These are phyloP conservation scores for Sebastes aleutianus DNA, from an alignment of 2,797 vertebrate genomes.

Conservation along the genomic window DNA sequence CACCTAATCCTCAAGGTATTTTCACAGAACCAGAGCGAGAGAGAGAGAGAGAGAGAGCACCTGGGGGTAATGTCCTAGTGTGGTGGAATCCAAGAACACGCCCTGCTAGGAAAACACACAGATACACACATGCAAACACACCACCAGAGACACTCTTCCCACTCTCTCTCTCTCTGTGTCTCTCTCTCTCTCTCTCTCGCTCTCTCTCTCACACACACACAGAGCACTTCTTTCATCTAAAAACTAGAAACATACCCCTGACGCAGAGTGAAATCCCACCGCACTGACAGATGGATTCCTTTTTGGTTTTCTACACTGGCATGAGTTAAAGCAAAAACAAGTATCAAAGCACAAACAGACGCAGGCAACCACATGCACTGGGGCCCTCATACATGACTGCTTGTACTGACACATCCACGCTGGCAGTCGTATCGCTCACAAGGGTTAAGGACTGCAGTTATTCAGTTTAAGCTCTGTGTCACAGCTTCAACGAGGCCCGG, in stretches of 20 bases:
- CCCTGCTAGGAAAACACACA: conserved; percentile 82
- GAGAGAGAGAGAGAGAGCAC: conserved; percentile 60
- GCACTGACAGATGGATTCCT: conserved; percentile 67
- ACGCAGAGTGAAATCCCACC: conserved; percentile 64
- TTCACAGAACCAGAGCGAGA: conserved; percentile 67
- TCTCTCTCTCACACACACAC: not conserved
- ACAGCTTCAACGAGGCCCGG: conserved; percentile 27
- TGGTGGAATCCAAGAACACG: conserved; percentile 83
- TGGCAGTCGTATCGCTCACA: conserved; percentile 55
- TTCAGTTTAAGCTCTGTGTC: conserved; percentile 38
- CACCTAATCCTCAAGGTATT: conserved; percentile 86
- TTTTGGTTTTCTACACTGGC: conserved; percentile 60
- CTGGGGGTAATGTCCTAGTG: conserved; percentile 83
- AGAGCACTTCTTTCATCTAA: conserved; percentile 71
- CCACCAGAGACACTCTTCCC: conserved; percentile 51
- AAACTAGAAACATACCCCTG: conserved; percentile 74
- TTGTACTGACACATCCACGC: conserved; percentile 65
- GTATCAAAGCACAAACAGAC: conserved; percentile 64
- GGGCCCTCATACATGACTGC: conserved; percentile 52
- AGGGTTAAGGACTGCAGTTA: conserved; percentile 51
- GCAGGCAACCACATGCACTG: conserved; percentile 63
- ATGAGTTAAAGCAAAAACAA: conserved; percentile 71
- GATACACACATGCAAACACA: conserved; percentile 68
- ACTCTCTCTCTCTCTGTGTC: conserved; percentile 32
- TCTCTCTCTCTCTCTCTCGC: not conserved